phyloP scores from a whole-genome alignment of 2,113 vertebrate genomes.

The Ageneiosus marmoratus region DNA sequence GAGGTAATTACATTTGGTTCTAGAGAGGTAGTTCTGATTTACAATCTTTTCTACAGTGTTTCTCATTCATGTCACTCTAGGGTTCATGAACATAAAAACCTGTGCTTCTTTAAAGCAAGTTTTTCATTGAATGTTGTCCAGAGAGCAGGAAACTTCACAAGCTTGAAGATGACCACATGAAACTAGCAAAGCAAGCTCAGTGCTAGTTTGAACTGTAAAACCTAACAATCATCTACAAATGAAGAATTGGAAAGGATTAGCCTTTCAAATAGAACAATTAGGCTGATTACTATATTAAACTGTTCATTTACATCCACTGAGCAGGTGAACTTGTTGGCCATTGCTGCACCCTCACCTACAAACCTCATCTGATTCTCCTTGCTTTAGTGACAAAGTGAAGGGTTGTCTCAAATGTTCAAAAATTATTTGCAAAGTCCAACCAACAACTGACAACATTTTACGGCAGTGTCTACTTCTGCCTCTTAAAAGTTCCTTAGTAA shows the following conservation, averaged over 20 bases:
- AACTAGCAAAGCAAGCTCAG: not conserved
- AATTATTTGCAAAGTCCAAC: not conserved
- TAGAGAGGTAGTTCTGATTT: not conserved
- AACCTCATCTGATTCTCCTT: not conserved
- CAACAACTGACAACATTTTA: not conserved
- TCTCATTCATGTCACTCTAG: not conserved
- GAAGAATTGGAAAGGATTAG: not conserved
- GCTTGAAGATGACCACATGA: not conserved
- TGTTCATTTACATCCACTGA: not conserved
- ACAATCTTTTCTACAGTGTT: too few relatives aligned
- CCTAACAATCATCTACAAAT: not conserved
- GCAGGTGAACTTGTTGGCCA: not conserved
- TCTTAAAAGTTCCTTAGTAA: not conserved
- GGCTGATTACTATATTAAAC: not conserved
- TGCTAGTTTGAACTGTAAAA: not conserved
- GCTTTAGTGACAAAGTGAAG: not conserved
- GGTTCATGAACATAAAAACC: not conserved
- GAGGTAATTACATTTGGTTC: not conserved
- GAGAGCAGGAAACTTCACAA: not conserved
- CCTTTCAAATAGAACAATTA: not conserved
- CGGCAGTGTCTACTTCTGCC: not conserved
- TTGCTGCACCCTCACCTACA: not conserved
- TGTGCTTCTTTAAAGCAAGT: not conserved
- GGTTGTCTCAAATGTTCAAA: not conserved
- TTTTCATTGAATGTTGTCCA: not conserved